Percentiles rank a stretch among this genome's conserved stretches.
Conservation (phyloP, 2,797 vertebrate species). For the Neosilurus mollespiculum region DNA sequence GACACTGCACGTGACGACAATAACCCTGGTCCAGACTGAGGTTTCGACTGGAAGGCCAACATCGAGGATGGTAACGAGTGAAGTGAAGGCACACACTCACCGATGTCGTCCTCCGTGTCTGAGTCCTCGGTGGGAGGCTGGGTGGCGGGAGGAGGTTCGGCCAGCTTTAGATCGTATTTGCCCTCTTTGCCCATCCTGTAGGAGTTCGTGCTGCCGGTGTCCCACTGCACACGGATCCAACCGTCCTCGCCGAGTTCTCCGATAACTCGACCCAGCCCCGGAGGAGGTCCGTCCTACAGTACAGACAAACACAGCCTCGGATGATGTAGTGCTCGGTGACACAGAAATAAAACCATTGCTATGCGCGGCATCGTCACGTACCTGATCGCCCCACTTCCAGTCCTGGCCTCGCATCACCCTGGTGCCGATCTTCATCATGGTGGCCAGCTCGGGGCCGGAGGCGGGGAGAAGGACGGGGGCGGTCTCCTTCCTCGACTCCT, state of each 20-base stretch:
- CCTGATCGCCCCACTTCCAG: constrained; percentile 99
- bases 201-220: constrained; percentile 97
- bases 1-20: no score
- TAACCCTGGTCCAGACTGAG: no score
- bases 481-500: constrained; percentile 91
- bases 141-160: constrained; percentile 82
- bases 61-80: no score
- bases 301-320: neutral
- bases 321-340: neutral
- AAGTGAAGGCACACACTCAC: constrained; percentile 63
- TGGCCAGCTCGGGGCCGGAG: constrained; percentile 92
- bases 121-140: constrained; percentile 90
- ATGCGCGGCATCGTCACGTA: constrained; percentile 52
- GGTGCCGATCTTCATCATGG: constrained; percentile 99
- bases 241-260: constrained; percentile 96
- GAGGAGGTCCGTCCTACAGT: constrained; percentile 88
- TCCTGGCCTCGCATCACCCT: constrained; percentile 96
- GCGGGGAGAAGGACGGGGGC: constrained; percentile 86
- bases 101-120: constrained; percentile 92
- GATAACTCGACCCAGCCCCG: constrained; percentile 93
- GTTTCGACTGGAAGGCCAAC: no score
- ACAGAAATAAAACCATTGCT: no score
- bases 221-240: constrained; percentile 98
- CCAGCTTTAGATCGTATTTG: constrained; percentile 95
- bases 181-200: constrained; percentile 99